These are phyloP conservation scores for Myotis pilosus DNA, from an alignment of 2,797 vertebrate genomes.

Conservation along the genomic window DNA sequence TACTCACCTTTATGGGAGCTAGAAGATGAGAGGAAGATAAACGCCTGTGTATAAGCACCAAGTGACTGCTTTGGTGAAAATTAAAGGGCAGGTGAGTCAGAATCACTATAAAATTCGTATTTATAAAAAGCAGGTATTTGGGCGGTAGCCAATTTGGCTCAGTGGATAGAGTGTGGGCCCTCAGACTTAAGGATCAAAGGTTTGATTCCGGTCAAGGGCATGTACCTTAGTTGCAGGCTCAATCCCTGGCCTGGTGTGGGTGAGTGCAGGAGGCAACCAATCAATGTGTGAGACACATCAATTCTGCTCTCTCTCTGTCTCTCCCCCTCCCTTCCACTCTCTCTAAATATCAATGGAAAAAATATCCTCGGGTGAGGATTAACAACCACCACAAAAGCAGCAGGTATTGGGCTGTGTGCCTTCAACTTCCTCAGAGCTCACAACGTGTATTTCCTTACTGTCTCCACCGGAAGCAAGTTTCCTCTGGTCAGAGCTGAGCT, in stretches of 20 bases:
- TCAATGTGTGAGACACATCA: neutral
- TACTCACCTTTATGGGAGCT: neutral
- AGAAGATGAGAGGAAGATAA: neutral
- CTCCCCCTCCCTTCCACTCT: neutral
- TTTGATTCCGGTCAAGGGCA: neutral
- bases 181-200: neutral
- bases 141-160: neutral
- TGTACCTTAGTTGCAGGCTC: neutral
- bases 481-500: neutral
- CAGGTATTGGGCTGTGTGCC: neutral
- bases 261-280: neutral
- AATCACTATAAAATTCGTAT: constrained; percentile 32
- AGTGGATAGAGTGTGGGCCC: neutral
- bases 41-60: neutral
- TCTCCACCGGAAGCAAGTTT: constrained; percentile 7
- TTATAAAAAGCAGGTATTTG: neutral
- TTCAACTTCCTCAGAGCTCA: neutral
- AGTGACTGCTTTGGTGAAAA: neutral
- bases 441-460: neutral
- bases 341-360: neutral
- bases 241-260: neutral
- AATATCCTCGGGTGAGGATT: neutral
- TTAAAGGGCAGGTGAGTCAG: neutral
- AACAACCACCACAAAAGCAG: neutral
- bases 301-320: neutral